These are phyloP conservation scores for Steinernema carpocapsae DNA, from an alignment of 2,888 invertebrate species.

Conservation along the genomic window DNA sequence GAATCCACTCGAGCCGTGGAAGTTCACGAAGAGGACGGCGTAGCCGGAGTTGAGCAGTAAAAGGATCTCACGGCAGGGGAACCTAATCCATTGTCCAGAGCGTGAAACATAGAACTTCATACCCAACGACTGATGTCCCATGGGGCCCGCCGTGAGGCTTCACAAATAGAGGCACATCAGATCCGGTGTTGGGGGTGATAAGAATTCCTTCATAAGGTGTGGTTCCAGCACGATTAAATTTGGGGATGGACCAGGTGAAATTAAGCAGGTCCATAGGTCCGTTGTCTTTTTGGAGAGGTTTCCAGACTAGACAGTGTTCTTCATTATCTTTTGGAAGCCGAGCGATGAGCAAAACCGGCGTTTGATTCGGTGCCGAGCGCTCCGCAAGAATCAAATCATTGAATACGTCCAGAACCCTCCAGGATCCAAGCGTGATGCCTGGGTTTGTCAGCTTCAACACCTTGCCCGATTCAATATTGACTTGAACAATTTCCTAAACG, in stretches of 20 bases:
- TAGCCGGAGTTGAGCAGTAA: conserved; percentile 62
- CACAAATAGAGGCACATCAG: conserved; percentile 59
- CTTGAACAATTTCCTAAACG: conserved; percentile 51
- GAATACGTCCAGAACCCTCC: conserved; percentile 59
- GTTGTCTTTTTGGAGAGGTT: conserved; percentile 1
- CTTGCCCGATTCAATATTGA: conserved; percentile 46
- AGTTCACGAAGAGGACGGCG: conserved; percentile 62
- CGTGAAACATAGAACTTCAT: too few relatives aligned
- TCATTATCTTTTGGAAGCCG: conserved; percentile 45
- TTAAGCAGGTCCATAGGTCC: conserved; percentile 34
- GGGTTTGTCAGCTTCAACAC: conserved; percentile 54
- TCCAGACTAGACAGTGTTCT: conserved; percentile 47
- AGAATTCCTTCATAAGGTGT: conserved; percentile 63
- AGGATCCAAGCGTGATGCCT: conserved; percentile 51
- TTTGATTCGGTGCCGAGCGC: conserved; percentile 58
- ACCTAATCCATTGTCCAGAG: too few relatives aligned
- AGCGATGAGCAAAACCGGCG: conserved; percentile 51
- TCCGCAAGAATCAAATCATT: conserved; percentile 54
- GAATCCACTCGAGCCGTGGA: conserved; percentile 75
- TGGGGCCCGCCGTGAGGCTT: conserved; percentile 69
- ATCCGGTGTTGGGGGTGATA: conserved; percentile 49
- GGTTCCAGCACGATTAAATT: conserved; percentile 44
- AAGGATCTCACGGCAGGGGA: conserved; percentile 54
- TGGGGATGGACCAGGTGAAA: conserved; percentile 23
- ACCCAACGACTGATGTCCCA: conserved; percentile 52